Base-by-base conservation (phyloP, 2,113 vertebrate genomes). In the Hydropotes inermis region DNA sequence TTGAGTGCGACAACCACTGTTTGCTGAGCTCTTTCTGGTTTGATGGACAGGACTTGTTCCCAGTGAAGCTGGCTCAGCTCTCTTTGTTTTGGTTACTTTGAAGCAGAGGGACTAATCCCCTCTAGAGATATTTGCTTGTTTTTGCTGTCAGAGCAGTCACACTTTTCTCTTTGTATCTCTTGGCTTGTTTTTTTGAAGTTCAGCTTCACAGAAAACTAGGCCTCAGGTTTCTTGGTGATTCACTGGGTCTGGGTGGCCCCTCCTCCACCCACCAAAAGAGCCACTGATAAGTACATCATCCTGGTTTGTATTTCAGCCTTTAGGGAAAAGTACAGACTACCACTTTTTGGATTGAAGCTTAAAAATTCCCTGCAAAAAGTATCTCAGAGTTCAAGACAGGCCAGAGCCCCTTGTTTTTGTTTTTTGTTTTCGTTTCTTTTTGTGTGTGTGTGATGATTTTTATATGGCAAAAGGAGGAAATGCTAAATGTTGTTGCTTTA, bases 51-150 rank as follows among this genome's bases (percentile, higher is more conserved):
- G 95, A 97, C 91, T 43, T 96, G 45, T 93, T 94, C 6, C 60
- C 93, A 70, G 57, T 0, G 55, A 97, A 74, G 91, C 96, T 84
- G 83, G 91, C 93, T 97, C 57, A 58, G 74, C 91, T 97, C 76
- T 92, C 96, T 96, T 95, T 97, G 94, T 97, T 96, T 98, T 83
- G 47, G 94, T 91, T 94, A 95, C 95, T 98, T 98, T 97, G 97
- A 98, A 98, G 97, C 95, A 87, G 70, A 91, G 78, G 89, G 96
- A 97, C 95, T 97, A 97, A 98, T 97, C 94, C 98, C 94, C 95
- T 97, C 94, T 96, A 93, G 97, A 98, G 97, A 97, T 98, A 97
- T 81, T 96, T 97, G 94, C 97, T 98, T 98, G 97, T 97, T 97
- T 98, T 97, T 97, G 92, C 97, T 96, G 93, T 98, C 96, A 95